These are phyloP conservation scores for Aphrocallistes beatrix DNA, from an alignment of 37 sponge, comb jelly and placozoan genomes.

Conservation along the genomic window DNA sequence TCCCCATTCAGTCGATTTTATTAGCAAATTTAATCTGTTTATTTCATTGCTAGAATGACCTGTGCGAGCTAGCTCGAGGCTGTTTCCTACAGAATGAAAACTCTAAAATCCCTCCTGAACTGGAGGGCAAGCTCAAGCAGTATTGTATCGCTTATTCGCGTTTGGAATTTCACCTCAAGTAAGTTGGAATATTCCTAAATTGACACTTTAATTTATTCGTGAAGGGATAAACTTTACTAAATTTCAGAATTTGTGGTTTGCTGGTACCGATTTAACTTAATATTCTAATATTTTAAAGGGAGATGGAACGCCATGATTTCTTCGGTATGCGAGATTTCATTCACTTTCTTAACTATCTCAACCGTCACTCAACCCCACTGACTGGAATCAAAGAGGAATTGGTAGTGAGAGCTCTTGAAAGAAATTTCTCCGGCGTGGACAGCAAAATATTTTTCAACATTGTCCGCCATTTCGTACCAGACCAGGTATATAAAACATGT, in stretches of 20 bases:
- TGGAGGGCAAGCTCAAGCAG: not conserved
- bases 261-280: too few species aligned
- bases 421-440: conserved; percentile 72
- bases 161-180: not conserved
- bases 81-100: not conserved
- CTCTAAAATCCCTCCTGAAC: not conserved
- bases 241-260: too few species aligned
- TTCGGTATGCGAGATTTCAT: conserved; percentile 81
- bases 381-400: conserved; percentile 35
- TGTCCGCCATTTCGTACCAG: not conserved
- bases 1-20: too few species aligned
- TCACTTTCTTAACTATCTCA: conserved; percentile 61
- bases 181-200: too few species aligned
- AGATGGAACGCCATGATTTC: conserved; percentile 24
- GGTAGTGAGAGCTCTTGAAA: conserved; percentile 66
- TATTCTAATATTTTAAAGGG: not conserved
- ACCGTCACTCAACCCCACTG: conserved; percentile 21
- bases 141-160: not conserved
- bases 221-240: too few species aligned
- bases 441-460: not conserved
- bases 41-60: not conserved
- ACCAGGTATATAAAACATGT: not conserved
- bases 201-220: too few species aligned
- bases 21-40: too few species aligned
- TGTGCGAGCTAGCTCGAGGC: not conserved